Evolutionary conservation across 1,140 invertebrate genomes (phyloP).

Genomic region (Trichonephila clavata): DNA sequence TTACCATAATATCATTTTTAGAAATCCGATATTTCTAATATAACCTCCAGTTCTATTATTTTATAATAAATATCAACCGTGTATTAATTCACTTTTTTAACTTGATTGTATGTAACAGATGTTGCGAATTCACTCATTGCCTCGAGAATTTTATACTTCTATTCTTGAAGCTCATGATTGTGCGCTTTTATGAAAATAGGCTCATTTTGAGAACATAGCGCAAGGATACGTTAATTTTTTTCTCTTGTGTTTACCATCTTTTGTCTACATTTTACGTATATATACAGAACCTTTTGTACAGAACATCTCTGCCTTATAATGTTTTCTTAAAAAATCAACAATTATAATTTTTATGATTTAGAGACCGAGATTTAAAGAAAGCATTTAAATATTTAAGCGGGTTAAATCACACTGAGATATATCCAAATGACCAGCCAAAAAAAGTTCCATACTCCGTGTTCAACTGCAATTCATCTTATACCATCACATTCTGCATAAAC

Average conservation of each 20-base stretch:
- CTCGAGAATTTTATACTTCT: conserved; percentile 7
- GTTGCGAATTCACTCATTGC: not conserved
- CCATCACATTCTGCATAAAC: too few species aligned
- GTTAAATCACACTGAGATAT: conserved; percentile 2
- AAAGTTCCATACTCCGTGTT: not conserved
- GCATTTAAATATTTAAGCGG: not conserved
- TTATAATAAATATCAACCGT: too few species aligned
- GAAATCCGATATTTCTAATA: too few species aligned
- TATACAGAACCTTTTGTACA: not conserved
- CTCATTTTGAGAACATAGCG: not conserved
- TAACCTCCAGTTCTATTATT: too few species aligned
- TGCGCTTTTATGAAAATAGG: conserved; percentile 45
- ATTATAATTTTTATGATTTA: not conserved
- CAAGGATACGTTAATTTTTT: not conserved
- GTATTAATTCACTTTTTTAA: too few species aligned
- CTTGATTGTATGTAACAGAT: too few species aligned
- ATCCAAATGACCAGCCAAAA: not conserved
- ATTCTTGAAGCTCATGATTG: conserved; percentile 12
- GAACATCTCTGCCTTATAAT: not conserved
- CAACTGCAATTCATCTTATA: too few species aligned
- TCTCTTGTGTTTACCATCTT: not conserved
- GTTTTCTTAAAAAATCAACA: not conserved
- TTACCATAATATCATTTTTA: too few species aligned
- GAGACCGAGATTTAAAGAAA: not conserved
- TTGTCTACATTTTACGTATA: not conserved